Evolutionary conservation across 2,797 vertebrate genomes (phyloP).

Genomic region (Halcyon chelicuti): DNA sequence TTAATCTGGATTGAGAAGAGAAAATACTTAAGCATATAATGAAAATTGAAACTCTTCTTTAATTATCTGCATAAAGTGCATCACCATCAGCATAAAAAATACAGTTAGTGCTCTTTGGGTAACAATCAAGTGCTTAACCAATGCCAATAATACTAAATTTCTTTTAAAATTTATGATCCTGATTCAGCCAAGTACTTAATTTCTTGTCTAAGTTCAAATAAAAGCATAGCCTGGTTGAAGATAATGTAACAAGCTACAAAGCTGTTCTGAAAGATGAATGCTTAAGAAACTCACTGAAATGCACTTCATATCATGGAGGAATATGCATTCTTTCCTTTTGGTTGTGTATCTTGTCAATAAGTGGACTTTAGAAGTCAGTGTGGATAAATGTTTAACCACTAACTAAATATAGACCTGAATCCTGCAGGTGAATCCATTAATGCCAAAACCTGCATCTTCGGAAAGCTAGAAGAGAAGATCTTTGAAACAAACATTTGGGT

Average conservation of each 20-base stretch:
- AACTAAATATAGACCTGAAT: neutral
- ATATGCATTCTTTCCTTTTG: neutral
- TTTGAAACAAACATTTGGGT: neutral
- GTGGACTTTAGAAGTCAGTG: neutral
- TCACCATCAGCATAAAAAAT: conserved; percentile 58
- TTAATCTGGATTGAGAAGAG: conserved; percentile 64
- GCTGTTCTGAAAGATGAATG: neutral
- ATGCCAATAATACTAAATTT: neutral
- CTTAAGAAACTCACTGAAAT: neutral
- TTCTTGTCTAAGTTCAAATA: neutral
- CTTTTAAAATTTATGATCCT: conserved; percentile 1
- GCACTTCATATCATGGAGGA: neutral
- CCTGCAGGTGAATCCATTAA: neutral
- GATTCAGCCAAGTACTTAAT: neutral
- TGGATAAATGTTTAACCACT: neutral
- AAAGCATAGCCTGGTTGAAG: neutral
- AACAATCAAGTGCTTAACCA: conserved; percentile 58
- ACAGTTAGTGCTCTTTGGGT: conserved; percentile 21
- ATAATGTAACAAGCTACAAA: neutral
- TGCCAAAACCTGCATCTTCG: neutral
- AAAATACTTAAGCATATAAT: conserved; percentile 62
- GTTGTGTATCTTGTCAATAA: neutral
- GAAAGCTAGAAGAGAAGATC: neutral
- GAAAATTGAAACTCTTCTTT: conserved; percentile 75
- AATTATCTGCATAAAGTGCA: conserved; percentile 75